phyloP scores from a whole-genome alignment of 2,888 invertebrate species.

The Petrolisthes manimaculis region DNA sequence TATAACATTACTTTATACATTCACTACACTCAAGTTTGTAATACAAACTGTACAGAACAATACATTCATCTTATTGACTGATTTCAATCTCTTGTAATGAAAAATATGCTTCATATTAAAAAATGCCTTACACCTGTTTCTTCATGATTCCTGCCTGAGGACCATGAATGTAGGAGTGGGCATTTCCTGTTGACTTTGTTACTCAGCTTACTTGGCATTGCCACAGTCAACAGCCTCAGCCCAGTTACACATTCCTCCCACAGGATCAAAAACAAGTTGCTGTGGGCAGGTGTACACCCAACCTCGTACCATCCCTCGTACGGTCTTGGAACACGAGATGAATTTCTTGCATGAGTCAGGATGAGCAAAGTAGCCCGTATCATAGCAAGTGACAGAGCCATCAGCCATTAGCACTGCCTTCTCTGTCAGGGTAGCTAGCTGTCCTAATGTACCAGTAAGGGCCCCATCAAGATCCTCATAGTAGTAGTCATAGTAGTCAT shows the following conservation, averaged over 20 bases:
- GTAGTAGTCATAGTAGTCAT: constrained; percentile 80
- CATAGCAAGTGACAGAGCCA: constrained; percentile 85
- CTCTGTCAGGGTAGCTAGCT: constrained; percentile 64
- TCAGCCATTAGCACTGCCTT: constrained; percentile 73
- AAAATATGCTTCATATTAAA: too few species aligned
- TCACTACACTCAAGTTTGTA: not conserved
- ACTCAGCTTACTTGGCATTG: not conserved
- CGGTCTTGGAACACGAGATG: constrained; percentile 88
- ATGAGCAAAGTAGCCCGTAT: constrained; percentile 92
- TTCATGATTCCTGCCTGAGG: not conserved
- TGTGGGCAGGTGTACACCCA: constrained; percentile 92
- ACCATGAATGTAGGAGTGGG: too few species aligned
- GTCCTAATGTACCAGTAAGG: constrained; percentile 71
- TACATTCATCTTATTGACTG: not conserved
- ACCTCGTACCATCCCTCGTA: constrained; percentile 79
- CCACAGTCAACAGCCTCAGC: constrained; percentile 67
- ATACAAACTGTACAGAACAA: not conserved
- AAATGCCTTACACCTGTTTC: too few species aligned
- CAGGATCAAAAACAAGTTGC: constrained; percentile 87
- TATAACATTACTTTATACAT: too few species aligned
- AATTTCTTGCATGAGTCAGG: constrained; percentile 91
- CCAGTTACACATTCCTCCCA: constrained; percentile 93
- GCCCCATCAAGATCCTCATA: constrained; percentile 71
- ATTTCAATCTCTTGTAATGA: too few species aligned
- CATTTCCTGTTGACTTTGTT: too few species aligned